Base-by-base conservation (phyloP, 1,140 invertebrate genomes). In the Lycorma delicatula region DNA sequence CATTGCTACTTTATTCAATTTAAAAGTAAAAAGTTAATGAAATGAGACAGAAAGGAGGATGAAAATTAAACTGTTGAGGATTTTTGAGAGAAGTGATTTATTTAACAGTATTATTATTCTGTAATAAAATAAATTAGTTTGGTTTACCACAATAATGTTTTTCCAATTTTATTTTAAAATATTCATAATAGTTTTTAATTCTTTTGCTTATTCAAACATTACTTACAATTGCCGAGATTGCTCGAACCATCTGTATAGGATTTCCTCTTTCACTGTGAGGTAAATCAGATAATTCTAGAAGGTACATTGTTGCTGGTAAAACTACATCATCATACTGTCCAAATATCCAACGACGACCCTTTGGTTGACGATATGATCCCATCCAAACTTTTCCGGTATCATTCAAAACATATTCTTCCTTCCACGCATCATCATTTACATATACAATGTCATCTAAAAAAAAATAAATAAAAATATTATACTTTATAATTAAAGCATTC, bases 381-480 rank as follows among this genome's bases (percentile, higher is more conserved):
- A 81, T 79, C 81, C 84, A 89, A 51, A 90, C 80, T 67, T 86
- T 84, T n/a, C 86, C 86, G 53, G 74, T 78, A 58, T 90, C 86
- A 63, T 86, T 86, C 25, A 85, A 67, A 2, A 89, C 77, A 68
- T 86, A 89, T 69, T 89, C 86, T 34, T 83, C 73, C 26, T 79
- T 70, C 28, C 79, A 76, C 4, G 75, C 72, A 41, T 80, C 78
- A 58, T 84, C 78, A 29, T 80, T 75, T 78, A 89, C 77, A 70
- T 81, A 86, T 11, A 87, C 85, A 3, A 72, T 60, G 67, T 86
- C 84, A 53, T 81, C 82, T 67, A n/a, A n/a, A n/a, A n/a, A n/a
- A n/a, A n/a, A n/a, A n/a, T n/a, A n/a, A n/a, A n/a, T n/a, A n/a
- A n/a, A n/a, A n/a, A n/a, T n/a, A n/a, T n/a, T n/a, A n/a, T 18